A percentile compares a stretch with the other conserved stretches of the same genome.
Evolutionary conservation across 2,888 invertebrate species (phyloP).

Genomic region (Drosophila mimica): DNA sequence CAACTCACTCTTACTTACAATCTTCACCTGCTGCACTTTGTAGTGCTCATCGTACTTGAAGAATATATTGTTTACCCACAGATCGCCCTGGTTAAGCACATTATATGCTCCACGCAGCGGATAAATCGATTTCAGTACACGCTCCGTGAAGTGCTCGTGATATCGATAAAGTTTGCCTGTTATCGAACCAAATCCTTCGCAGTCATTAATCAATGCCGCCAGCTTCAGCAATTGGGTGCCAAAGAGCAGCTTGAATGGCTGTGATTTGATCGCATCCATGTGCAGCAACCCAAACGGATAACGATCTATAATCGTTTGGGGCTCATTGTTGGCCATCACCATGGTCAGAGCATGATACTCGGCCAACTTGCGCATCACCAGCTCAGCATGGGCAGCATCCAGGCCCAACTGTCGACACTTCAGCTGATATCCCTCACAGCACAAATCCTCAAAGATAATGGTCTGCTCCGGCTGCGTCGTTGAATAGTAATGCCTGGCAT

Average conservation of each 20-base stretch:
- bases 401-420: constrained; percentile 86
- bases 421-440: constrained; percentile 86
- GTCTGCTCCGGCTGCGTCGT: constrained; percentile 81
- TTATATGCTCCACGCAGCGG: constrained; percentile 75
- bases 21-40: constrained; percentile 82
- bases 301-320: constrained; percentile 67
- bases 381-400: constrained; percentile 85
- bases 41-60: constrained; percentile 82
- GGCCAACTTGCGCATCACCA: constrained; percentile 86
- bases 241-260: constrained; percentile 78
- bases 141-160: constrained; percentile 78
- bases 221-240: constrained; percentile 82
- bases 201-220: constrained; percentile 68
- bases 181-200: constrained; percentile 67
- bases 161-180: constrained; percentile 77
- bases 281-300: constrained; percentile 81
- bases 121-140: constrained; percentile 75
- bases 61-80: constrained; percentile 86
- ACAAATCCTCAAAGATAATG: constrained; percentile 84
- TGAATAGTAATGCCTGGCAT: constrained; percentile 78
- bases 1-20: constrained; percentile 80
- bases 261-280: constrained; percentile 78
- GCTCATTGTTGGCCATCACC: constrained; percentile 84
- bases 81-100: constrained; percentile 86
- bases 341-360: constrained; percentile 87